These are phyloP conservation scores for Ochotona princeps DNA, from an alignment of 2,113 vertebrate species.

Conservation along the genomic window DNA sequence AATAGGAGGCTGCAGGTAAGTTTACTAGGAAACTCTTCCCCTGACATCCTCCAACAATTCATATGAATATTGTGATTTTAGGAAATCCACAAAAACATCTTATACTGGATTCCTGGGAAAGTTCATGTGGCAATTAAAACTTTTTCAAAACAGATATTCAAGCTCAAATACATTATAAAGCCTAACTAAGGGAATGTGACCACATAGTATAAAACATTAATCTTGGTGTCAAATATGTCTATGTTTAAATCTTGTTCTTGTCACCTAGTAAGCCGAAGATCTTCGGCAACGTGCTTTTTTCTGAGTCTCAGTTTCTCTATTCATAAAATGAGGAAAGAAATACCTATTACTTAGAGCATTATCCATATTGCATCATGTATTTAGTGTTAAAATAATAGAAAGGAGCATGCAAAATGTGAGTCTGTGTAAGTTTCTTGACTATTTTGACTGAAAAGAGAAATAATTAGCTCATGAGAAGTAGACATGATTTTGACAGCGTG, in stretches of 20 bases:
- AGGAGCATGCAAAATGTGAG: not conserved
- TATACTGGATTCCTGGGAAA: not conserved
- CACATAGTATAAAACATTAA: not conserved
- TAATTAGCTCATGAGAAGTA: not conserved
- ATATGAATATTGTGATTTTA: not conserved
- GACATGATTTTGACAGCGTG: not conserved
- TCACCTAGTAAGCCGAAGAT: not conserved
- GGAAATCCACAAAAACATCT: not conserved
- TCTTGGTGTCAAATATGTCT: not conserved
- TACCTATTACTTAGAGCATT: not conserved
- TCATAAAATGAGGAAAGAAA: not conserved
- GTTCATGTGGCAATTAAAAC: not conserved
- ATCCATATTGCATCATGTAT: not conserved
- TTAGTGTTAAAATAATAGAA: slow-evolving; percentile 25
- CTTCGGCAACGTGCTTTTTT: not conserved
- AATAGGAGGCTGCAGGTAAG: not conserved
- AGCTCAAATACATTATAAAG: not conserved
- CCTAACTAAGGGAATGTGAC: not conserved
- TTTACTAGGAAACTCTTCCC: slow-evolving; percentile 6
- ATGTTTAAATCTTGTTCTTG: not conserved
- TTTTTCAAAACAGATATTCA: not conserved
- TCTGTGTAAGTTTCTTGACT: slow-evolving; percentile 7
- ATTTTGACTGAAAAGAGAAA: not conserved
- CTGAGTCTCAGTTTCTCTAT: not conserved
- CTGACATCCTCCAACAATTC: not conserved